Evolutionary conservation across 2,113 vertebrate species (phyloP), one percentile per base, ranked within the genome.

Genomic region (Oophaga pumilio): DNA sequence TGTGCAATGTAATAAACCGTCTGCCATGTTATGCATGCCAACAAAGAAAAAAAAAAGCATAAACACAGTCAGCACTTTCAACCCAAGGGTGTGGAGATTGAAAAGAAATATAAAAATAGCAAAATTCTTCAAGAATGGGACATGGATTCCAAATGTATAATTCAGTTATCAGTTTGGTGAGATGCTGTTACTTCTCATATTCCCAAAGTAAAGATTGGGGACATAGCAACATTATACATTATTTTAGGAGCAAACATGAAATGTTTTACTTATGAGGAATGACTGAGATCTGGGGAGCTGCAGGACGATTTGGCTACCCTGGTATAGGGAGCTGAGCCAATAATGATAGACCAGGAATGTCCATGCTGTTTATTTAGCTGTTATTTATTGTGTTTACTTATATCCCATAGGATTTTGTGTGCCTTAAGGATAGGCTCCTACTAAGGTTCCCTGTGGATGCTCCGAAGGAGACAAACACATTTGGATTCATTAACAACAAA

Each of bases 361-460:
- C 8, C 9, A 53, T 22, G 11, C 68, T 87, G 86, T 87, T 82
- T 87, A 62, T 43, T 82, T 87, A 87, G 86, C 78, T 82, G 86
- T 69, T 82, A 4, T 82, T 80, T 76, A 87, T 76, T 82, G 50
- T 62, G 78, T 87, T 87, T 87, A 87, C 53, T 74, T 87, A 74
- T 62, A 74, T 74, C 26, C 53, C n/a, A 56, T 60, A 17, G 49
- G 26, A 74, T 87, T 82, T 52, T 9, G 69, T 50, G 28, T 77
- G n/a, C 49, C 73, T 56, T 86, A 17, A 22, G 50, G 33, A 52
- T 18, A 7, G 18, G 53, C 17, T 33, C 43, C 12, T 22, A 12
- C 52, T n/a, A 33, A 22, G 69, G 24, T 33, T 59, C 26, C 82
- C 26, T 14, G 6, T 33, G 28, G 28, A 82, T 59, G 3, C 26